Conservation (phyloP, 2,888 invertebrate species). For the Rhyacophila evoluta region DNA sequence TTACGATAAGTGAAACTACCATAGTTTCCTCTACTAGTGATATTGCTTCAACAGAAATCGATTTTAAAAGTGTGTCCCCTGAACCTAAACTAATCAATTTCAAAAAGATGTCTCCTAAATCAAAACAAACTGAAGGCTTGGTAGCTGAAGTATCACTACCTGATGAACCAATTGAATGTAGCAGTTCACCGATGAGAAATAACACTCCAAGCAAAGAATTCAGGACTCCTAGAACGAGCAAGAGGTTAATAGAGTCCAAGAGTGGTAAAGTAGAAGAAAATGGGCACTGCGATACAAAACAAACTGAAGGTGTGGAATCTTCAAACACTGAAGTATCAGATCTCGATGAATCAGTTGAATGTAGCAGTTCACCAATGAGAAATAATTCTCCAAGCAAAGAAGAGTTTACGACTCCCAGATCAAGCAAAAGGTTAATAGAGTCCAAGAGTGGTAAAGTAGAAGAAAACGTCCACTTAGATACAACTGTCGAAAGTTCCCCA, state of each 20-base stretch:
- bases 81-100: not conserved
- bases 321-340: not conserved
- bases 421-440: constrained; percentile 27
- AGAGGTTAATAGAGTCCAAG: not conserved
- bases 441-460: not conserved
- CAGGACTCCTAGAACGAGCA: constrained; percentile 42
- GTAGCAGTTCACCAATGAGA: not conserved
- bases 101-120: not conserved
- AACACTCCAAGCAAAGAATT: not conserved
- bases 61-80: not conserved
- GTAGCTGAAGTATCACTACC: not conserved
- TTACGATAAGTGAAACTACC: not conserved
- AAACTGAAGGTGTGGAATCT: not conserved
- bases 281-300: not conserved
- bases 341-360: not conserved
- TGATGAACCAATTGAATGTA: not conserved
- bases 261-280: not conserved
- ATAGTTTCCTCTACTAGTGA: not conserved
- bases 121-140: not conserved
- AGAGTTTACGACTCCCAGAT: constrained; percentile 43
- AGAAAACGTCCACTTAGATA: not conserved
- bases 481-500: constrained; percentile 27
- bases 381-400: not conserved
- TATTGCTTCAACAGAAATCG: not conserved
- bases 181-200: not conserved